phyloP scores from a whole-genome alignment of 2,888 invertebrate genomes.

The Coelogynopora nodosa region DNA sequence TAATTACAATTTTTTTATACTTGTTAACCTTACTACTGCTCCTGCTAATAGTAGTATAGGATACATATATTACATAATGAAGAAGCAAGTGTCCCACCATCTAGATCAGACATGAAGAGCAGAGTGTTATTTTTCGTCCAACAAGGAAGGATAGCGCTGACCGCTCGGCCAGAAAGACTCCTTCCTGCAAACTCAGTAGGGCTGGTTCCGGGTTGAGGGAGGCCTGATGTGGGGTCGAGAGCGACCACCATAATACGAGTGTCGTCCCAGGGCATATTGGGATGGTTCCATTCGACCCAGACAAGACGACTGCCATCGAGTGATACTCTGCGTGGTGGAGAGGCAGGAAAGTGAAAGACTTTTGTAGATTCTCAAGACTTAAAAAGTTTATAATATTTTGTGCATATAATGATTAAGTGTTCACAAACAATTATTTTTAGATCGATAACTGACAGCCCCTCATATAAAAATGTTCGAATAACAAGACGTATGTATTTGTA shows the following conservation, averaged over 20 bases:
- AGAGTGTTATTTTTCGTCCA: conserved; percentile 58
- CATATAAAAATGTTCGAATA: too few relatives aligned
- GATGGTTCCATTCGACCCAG: conserved; percentile 63
- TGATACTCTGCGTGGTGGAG: conserved; percentile 58
- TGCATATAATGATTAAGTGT: too few relatives aligned
- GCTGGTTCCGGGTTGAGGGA: not conserved
- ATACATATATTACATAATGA: too few relatives aligned
- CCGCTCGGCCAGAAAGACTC: conserved; percentile 43
- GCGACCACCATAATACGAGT: conserved; percentile 59
- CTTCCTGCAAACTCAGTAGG: not conserved
- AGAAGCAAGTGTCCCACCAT: too few relatives aligned
- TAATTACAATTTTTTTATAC: too few relatives aligned
- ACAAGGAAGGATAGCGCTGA: conserved; percentile 57
- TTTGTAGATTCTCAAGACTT: not conserved
- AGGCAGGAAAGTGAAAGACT: too few relatives aligned
- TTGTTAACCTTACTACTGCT: too few relatives aligned
- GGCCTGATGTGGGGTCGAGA: conserved; percentile 47
- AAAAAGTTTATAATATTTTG: too few relatives aligned
- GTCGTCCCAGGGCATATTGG: conserved; percentile 64
- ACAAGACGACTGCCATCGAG: conserved; percentile 59
- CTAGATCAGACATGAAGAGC: conserved; percentile 58
- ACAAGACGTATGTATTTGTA: too few relatives aligned
- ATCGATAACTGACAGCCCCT: too few relatives aligned
- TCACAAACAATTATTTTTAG: too few relatives aligned
- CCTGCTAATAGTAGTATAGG: too few relatives aligned